Percentiles rank a stretch among this genome's conserved stretches.
phyloP scores from a whole-genome alignment of 2,113 vertebrate species.

The Festucalex cinctus region DNA sequence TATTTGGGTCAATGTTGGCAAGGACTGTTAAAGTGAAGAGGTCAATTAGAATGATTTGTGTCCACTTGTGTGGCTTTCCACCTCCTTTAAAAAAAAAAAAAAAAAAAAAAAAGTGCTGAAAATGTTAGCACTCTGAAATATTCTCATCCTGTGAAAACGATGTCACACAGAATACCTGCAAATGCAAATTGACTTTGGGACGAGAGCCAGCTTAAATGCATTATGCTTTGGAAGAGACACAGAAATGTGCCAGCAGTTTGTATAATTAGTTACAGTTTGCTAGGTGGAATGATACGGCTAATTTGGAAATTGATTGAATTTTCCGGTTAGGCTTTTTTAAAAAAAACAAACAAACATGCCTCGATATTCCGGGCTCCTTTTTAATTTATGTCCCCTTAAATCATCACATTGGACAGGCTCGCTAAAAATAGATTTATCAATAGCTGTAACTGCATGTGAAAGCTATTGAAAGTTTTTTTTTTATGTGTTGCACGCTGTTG shows the following conservation, averaged over 20 bases:
- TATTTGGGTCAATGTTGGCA: constrained; percentile 39
- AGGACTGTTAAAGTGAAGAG: constrained; percentile 47
- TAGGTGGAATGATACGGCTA: background rate
- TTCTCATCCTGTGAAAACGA: background rate
- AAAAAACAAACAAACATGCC: background rate
- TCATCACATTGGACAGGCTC: background rate
- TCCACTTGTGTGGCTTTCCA: constrained; percentile 21
- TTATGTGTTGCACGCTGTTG: no score
- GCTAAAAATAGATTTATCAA: background rate
- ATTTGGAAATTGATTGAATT: constrained; percentile 1
- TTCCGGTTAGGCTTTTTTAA: background rate
- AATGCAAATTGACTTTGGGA: background rate
- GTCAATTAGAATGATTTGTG: constrained; percentile 52
- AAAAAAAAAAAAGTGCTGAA: background rate
- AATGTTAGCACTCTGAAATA: background rate
- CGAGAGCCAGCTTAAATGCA: background rate
- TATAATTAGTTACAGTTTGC: constrained; percentile 17
- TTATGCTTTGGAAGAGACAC: background rate
- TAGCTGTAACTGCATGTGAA: background rate
- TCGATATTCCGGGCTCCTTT: background rate
- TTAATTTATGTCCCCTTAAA: background rate
- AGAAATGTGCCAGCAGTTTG: background rate
- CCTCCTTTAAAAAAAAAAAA: no score
- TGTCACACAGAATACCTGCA: background rate
- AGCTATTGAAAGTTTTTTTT: no score